A percentile compares a stretch with the other conserved stretches of the same genome.
Conservation (phyloP, 2,888 invertebrate species). For the Sarcophaga variegata region DNA sequence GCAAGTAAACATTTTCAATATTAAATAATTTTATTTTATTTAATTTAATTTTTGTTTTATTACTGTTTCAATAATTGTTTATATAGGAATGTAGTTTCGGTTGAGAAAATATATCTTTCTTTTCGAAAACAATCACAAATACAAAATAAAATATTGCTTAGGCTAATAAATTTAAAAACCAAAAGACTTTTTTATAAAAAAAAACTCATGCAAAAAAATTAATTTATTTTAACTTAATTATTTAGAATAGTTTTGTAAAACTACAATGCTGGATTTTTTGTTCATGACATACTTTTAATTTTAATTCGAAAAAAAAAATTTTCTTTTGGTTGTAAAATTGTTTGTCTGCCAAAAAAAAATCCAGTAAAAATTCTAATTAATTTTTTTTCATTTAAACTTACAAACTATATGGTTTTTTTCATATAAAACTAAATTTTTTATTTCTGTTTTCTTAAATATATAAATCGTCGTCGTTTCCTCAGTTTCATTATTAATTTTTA, state of each 20-base stretch:
- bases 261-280: slow-evolving; percentile 19
- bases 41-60: slow-evolving; percentile 1
- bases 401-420: slow-evolving; percentile 57
- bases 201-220: slow-evolving; percentile 6
- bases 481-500: slow-evolving; percentile 20
- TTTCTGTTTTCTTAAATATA: slow-evolving; percentile 54
- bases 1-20: no score
- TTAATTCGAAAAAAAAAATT: slow-evolving; percentile 36
- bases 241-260: neutral
- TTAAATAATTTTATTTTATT: neutral
- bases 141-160: slow-evolving; percentile 35
- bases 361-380: slow-evolving; percentile 24
- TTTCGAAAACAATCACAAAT: slow-evolving; percentile 64
- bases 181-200: slow-evolving; percentile 21
- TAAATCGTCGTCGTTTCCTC: slow-evolving; percentile 52
- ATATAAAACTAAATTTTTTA: slow-evolving; percentile 71
- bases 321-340: neutral
- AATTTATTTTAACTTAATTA: neutral
- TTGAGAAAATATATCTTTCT: slow-evolving; percentile 30
- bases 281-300: neutral
- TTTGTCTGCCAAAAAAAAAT: slow-evolving; percentile 41
- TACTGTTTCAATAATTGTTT: slow-evolving; percentile 9
- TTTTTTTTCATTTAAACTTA: slow-evolving; percentile 46
- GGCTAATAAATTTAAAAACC: slow-evolving; percentile 9
- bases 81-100: slow-evolving; percentile 63